These are phyloP conservation scores for Trachelus troglodyta DNA, from an alignment of 2,888 invertebrate species.

Conservation along the genomic window DNA sequence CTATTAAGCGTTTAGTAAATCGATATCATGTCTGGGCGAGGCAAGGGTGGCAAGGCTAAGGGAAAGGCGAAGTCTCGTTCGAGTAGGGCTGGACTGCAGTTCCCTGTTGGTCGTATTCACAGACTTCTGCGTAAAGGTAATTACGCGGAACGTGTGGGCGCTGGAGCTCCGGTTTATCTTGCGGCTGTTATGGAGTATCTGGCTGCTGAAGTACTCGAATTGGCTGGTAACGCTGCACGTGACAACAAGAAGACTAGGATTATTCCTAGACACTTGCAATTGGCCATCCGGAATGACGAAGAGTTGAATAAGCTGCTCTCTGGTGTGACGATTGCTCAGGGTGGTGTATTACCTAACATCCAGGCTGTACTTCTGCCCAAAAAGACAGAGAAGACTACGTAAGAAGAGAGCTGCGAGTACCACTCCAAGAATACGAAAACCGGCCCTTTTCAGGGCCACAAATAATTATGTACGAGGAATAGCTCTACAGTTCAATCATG, in stretches of 20 bases:
- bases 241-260: conserved; percentile 76
- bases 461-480: conserved; percentile 1
- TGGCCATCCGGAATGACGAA: conserved; percentile 82
- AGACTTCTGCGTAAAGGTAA: conserved; percentile 69
- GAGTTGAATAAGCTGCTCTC: conserved; percentile 79
- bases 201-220: conserved; percentile 74
- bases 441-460: conserved; percentile 26
- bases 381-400: conserved; percentile 67
- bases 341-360: conserved; percentile 84
- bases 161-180: conserved; percentile 67
- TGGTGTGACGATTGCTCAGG: conserved; percentile 83
- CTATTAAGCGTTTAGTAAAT: not conserved
- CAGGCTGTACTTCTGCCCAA: conserved; percentile 78
- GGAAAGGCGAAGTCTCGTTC: conserved; percentile 51
- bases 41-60: conserved; percentile 20
- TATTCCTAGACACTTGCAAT: conserved; percentile 78
- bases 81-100: conserved; percentile 66
- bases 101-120: conserved; percentile 69
- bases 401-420: conserved; percentile 1
- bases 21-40: conserved; percentile 18
- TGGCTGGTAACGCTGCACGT: conserved; percentile 70
- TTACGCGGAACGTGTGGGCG: conserved; percentile 69
- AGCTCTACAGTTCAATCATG: not conserved
- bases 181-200: conserved; percentile 71
- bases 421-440: not conserved